phyloP scores from a whole-genome alignment of 2,113 vertebrate species.

The Tapirus terrestris region DNA sequence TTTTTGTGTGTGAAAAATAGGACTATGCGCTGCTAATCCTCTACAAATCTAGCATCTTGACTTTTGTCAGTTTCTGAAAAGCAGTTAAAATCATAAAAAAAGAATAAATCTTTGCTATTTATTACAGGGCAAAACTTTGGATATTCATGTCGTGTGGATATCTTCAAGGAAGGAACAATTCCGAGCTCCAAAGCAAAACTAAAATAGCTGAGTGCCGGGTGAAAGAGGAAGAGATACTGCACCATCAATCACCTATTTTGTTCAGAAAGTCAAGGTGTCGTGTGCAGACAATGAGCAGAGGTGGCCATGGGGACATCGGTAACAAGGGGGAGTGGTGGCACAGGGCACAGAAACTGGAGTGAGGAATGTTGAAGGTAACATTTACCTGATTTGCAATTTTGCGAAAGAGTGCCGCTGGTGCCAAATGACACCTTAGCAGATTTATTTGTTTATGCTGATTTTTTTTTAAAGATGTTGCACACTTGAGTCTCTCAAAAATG shows the following conservation, averaged over 20 bases:
- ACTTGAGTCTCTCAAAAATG: neutral
- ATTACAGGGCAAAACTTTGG: neutral
- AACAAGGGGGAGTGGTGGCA: neutral
- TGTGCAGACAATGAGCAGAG: neutral
- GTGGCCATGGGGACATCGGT: neutral
- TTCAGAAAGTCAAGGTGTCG: neutral
- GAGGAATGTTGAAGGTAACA: neutral
- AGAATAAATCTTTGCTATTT: neutral
- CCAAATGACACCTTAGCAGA: neutral
- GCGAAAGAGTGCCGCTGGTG: neutral
- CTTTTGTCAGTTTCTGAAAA: slow-evolving; percentile 5
- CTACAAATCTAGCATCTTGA: neutral
- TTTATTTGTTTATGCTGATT: neutral
- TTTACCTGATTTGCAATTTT: neutral
- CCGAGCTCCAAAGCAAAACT: neutral
- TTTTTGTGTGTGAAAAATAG: neutral
- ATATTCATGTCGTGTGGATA: neutral
- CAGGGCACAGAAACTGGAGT: neutral
- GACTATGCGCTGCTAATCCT: neutral
- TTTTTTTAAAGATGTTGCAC: neutral
- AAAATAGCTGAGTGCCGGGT: neutral
- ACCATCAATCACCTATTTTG: neutral
- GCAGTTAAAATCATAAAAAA: neutral
- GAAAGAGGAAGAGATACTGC: neutral
- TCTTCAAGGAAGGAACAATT: neutral